Evolutionary conservation across 2,113 vertebrate genomes (phyloP).

Genomic region (Catharus minimus): DNA sequence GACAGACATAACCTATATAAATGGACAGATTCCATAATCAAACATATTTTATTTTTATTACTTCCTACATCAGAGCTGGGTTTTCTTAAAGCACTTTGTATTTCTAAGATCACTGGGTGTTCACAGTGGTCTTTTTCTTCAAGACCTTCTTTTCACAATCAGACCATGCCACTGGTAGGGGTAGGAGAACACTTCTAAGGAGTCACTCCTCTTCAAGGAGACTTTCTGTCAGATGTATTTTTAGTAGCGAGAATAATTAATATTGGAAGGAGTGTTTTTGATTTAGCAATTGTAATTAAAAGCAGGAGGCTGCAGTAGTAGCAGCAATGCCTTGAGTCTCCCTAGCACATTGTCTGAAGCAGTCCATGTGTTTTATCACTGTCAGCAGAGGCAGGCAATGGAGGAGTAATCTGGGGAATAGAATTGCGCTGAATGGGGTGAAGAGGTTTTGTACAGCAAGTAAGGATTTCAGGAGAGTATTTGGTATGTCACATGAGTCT

Average conservation of each 20-base stretch:
- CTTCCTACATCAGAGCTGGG: background rate
- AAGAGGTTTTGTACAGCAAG: background rate
- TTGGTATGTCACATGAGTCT: background rate
- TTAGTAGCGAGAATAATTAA: background rate
- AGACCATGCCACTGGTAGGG: background rate
- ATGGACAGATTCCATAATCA: background rate
- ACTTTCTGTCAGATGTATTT: background rate
- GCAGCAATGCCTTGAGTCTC: background rate
- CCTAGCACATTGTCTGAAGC: background rate
- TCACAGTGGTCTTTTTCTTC: background rate
- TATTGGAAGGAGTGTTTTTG: background rate
- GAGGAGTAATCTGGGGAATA: background rate
- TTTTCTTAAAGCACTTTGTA: background rate
- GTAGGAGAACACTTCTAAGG: background rate
- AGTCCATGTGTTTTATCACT: background rate
- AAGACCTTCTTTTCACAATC: background rate
- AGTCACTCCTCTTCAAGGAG: background rate
- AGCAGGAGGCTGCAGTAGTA: background rate
- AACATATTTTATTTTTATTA: background rate
- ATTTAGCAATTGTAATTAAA: background rate
- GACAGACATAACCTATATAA: background rate
- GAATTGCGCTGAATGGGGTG: background rate
- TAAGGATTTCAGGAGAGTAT: background rate
- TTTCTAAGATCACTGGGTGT: background rate
- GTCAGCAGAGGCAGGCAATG: fast-evolving